Evolutionary conservation across 2,797 vertebrate species (phyloP), one percentile per base, ranked within the genome.

Genomic region (Periparus ater): DNA sequence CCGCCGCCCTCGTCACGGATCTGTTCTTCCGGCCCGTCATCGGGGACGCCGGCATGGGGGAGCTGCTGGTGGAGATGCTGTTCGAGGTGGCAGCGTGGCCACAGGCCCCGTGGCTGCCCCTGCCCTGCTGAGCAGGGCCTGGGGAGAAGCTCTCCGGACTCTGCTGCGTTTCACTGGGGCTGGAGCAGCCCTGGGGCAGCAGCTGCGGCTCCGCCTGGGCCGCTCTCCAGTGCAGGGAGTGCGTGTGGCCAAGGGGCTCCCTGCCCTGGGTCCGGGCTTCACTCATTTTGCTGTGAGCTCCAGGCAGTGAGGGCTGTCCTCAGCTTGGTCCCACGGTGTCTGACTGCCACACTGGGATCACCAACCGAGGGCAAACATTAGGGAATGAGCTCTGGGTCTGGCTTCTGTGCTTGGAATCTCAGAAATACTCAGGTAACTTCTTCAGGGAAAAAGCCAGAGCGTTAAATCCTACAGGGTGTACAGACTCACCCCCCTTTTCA

Each of bases 1-100:
- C 99, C 2, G 97, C 98, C 3, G 47, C 96, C 42, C 98, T 99
- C 78, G 95, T 99, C 95, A 98, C 98, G 0, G 98, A 98, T 60
- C 99, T 99, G 50, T 99, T 99, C 97, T 99, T 99, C 97, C 97
- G 98, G 53, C 98, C 99, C 0, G 21, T 99, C 93, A 98, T 99
- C 18, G 99, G 99, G 50, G 97, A 98, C 17, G 87, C 98, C 0
- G 98, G 99, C 81, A 98, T 99, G 22, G 73, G 98, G 12, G 98
- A 98, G 87, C 97, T 99, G 62, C 95, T 99, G 16, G 96, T 95
- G 0, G 98, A 99, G 88, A 99, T 99, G 98, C 98, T 99, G 65
- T 98, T 96, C 29, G 91, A 97, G 97, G 92, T 98, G 96, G 89
- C 93, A 4, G 26, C 58, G 34, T 68, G 73, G 71, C 62, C 71